These are phyloP conservation scores for Eulemur coronatus DNA, from an alignment of 2,797 vertebrate species.

Conservation along the genomic window DNA sequence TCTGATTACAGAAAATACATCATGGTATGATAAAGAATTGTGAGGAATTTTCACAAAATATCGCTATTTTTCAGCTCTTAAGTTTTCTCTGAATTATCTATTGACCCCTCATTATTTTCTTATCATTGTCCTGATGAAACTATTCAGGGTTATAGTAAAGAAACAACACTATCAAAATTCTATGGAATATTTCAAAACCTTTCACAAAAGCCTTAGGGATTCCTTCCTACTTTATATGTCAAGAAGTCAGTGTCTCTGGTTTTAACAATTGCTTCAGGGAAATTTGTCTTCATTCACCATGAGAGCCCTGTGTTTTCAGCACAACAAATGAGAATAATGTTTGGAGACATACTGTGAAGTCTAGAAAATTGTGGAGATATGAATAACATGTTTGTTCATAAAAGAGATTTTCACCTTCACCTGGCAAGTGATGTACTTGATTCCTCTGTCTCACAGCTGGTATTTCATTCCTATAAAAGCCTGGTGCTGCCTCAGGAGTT, in stretches of 20 bases:
- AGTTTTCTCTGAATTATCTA: conserved; percentile 12
- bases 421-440: conserved; percentile 74
- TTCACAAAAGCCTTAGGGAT: conserved; percentile 30
- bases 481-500: conserved; percentile 68
- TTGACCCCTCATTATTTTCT: background rate
- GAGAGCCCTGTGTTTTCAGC: background rate
- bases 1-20: conserved; percentile 18
- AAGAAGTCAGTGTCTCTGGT: background rate
- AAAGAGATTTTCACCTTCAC: conserved; percentile 66
- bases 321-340: background rate
- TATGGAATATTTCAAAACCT: conserved; percentile 5
- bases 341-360: conserved; percentile 30
- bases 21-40: background rate
- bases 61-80: background rate
- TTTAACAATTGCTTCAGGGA: background rate
- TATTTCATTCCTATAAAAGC: conserved; percentile 73
- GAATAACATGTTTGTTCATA: conserved; percentile 39
- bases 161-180: conserved; percentile 44
- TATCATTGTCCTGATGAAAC: background rate
- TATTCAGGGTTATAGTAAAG: background rate
- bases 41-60: conserved; percentile 13
- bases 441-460: conserved; percentile 71
- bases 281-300: background rate
- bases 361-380: conserved; percentile 18
- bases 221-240: conserved; percentile 18